These are phyloP conservation scores for Hyaena hyaena DNA, from an alignment of 2,113 vertebrate species.

Conservation along the genomic window DNA sequence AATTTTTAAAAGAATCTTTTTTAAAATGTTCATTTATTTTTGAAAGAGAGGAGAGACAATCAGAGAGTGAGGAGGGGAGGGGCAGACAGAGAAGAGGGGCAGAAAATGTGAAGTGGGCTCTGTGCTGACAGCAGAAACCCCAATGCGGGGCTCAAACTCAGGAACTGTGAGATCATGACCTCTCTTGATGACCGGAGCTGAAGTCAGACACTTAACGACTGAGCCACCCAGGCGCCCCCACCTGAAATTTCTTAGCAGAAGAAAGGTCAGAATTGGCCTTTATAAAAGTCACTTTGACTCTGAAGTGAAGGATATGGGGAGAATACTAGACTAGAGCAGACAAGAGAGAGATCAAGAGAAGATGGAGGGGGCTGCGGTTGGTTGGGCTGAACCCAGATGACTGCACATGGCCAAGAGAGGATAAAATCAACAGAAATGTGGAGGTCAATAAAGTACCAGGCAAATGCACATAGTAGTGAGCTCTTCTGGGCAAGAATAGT, in stretches of 20 bases:
- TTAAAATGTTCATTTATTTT: no score
- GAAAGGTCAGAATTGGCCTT: neutral
- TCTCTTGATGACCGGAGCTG: no score
- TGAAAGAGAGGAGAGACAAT: no score
- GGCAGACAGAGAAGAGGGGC: no score
- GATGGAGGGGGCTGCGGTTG: neutral
- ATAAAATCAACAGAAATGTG: neutral
- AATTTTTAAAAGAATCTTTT: no score
- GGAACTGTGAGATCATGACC: no score
- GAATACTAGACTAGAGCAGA: neutral
- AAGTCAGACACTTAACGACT: no score
- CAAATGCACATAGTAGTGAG: neutral
- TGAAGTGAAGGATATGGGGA: neutral
- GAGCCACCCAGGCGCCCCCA: neutral
- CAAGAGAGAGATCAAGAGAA: no score
- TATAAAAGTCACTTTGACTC: neutral
- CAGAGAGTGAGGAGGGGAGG: no score
- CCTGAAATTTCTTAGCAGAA: neutral
- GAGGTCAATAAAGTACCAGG: neutral
- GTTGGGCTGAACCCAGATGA: neutral
- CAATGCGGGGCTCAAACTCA: no score
- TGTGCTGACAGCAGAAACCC: no score
- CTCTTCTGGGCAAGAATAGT: neutral
- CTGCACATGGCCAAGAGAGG: neutral
- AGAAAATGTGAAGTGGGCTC: no score